Conservation (phyloP, 2,888 invertebrate species). For the Encarsia formosa region DNA sequence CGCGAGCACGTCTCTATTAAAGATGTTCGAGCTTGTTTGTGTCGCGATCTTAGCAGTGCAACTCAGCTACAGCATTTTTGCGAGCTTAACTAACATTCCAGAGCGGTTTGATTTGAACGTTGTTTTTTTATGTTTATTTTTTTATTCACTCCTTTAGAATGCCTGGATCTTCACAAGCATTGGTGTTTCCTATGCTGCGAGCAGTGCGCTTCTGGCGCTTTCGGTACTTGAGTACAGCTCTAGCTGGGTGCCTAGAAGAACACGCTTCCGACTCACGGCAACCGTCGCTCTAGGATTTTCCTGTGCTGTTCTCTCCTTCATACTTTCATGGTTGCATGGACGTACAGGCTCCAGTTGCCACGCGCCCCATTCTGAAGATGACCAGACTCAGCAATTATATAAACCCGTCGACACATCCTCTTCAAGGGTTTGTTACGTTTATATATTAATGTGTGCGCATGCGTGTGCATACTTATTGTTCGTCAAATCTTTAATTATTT, state of each 20-base stretch:
- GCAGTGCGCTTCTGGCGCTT: conserved; percentile 64
- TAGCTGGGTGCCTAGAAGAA: conserved; percentile 68
- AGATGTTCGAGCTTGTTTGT: too few relatives aligned
- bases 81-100: too few relatives aligned
- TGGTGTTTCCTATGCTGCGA: conserved; percentile 67
- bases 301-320: conserved; percentile 46
- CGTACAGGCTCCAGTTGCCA: conserved; percentile 39
- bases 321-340: conserved; percentile 46
- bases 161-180: conserved; percentile 70
- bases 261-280: conserved; percentile 62
- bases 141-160: conserved; percentile 56
- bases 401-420: conserved; percentile 49
- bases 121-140: too few relatives aligned
- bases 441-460: too few relatives aligned
- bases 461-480: too few relatives aligned
- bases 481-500: too few relatives aligned
- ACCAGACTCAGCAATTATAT: conserved; percentile 44
- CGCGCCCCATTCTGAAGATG: conserved; percentile 36
- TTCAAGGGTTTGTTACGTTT: conserved; percentile 29
- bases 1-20: too few relatives aligned
- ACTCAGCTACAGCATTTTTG: too few relatives aligned
- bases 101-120: too few relatives aligned
- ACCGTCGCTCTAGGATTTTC: conserved; percentile 46
- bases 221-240: conserved; percentile 64
- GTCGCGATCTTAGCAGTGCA: too few relatives aligned